These are phyloP conservation scores for Pterostichus niger DNA, from an alignment of 2,888 invertebrate species.

Conservation along the genomic window DNA sequence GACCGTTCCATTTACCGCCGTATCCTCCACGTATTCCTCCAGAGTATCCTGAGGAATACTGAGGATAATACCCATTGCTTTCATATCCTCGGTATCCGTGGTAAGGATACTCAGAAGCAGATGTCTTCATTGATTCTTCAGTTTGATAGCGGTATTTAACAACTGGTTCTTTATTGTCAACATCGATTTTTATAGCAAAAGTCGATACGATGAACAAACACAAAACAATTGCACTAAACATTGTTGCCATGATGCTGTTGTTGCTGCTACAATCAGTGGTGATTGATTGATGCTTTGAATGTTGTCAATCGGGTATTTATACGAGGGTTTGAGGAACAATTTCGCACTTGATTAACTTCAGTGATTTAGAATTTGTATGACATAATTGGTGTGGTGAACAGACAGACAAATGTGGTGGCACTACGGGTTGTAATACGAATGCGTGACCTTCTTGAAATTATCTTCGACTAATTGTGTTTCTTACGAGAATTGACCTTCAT, in stretches of 20 bases:
- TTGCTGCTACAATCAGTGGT: constrained; percentile 42
- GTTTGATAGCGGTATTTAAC: constrained; percentile 75
- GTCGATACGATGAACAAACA: constrained; percentile 31
- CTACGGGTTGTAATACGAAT: constrained; percentile 20
- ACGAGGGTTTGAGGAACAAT: constrained; percentile 50
- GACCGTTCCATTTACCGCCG: constrained; percentile 67
- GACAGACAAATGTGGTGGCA: neutral
- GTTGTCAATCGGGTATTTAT: constrained; percentile 51
- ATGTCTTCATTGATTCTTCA: constrained; percentile 75
- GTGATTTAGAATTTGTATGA: constrained; percentile 57
- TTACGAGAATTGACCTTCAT: constrained; percentile 53
- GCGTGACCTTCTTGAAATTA: constrained; percentile 56
- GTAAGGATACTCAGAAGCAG: constrained; percentile 74
- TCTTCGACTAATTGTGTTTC: constrained; percentile 50
- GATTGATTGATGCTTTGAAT: constrained; percentile 48
- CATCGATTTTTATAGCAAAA: constrained; percentile 27
- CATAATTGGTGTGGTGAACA: constrained; percentile 21
- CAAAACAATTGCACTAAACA: constrained; percentile 31
- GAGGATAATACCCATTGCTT: constrained; percentile 70
- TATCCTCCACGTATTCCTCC: constrained; percentile 69
- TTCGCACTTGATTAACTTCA: constrained; percentile 60
- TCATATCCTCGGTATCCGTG: constrained; percentile 77
- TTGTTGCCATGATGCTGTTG: constrained; percentile 23
- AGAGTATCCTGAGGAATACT: constrained; percentile 69
- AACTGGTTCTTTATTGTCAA: constrained; percentile 69